Evolutionary conservation across 64 coral and sea anemone species (phyloP), one percentile per base, ranked within the genome.

Genomic region (Porites lutea): DNA sequence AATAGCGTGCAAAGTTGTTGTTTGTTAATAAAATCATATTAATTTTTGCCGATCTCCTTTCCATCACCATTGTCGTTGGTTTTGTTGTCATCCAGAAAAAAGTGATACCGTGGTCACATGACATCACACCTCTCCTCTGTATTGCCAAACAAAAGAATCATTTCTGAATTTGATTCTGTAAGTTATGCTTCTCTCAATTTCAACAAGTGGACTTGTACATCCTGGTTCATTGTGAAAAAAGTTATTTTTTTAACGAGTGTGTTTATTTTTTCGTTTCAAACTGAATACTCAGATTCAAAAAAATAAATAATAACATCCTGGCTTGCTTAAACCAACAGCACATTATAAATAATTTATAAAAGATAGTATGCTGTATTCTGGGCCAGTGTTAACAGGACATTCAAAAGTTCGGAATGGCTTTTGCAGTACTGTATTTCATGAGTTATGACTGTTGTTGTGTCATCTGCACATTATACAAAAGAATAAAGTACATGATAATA

Each of bases 391-490:
- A 63, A 63, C 60, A 63, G 60, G 1, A 63, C 60, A 63, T 63
- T 63, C 60, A 0, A 63, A 63, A 63, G 60, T 63, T 63, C 60
- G 0, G 60, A 63, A 63, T 63, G 60, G 60, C 60, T 63, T 12
- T 63, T 63, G 60, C 60, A 63, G 60, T 63, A 63, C 60, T 63
- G 60, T 63, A 63, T 63, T 63, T 63, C 60, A 63, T 63, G 60
- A 63, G 60, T 63, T 2, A 63, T 63, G 60, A 63, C 60, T 63
- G 60, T 63, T 63, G 60, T 63, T 63, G 60, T 63, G 60, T 63
- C 60, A 63, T 63, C 60, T 63, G 60, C 60, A 63, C 60, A 63
- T 2, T 63, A 63, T 63, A 63, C 60, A 63, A 63, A 63, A 63
- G 16, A 63, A 63, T 63, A 63, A 63, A 63, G 16, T 63, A 63